Evolutionary conservation across 2,888 invertebrate genomes (phyloP).

Genomic region (Caenorhabditis doughertyi): DNA sequence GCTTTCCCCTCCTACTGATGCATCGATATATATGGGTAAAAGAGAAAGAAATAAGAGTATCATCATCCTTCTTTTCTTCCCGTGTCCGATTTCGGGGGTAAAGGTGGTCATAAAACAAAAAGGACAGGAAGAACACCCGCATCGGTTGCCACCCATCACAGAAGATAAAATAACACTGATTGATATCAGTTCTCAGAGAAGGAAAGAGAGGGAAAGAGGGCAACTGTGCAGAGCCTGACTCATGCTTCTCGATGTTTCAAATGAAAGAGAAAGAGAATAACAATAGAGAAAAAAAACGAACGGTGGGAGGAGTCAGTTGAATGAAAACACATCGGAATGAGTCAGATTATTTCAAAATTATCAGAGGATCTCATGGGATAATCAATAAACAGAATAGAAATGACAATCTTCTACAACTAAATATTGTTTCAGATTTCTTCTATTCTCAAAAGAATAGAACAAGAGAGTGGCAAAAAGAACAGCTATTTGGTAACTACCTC

Average conservation of each 20-base stretch:
- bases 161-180: conserved; percentile 48
- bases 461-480: conserved; percentile 38
- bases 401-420: background rate
- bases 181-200: conserved; percentile 41
- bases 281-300: background rate
- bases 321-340: background rate
- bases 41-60: conserved; percentile 9
- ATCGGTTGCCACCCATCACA: conserved; percentile 45
- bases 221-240: background rate
- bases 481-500: conserved; percentile 59
- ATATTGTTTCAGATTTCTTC: background rate
- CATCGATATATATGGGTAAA: conserved; percentile 20
- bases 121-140: conserved; percentile 51
- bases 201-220: background rate
- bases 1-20: conserved; percentile 26
- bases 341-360: conserved; percentile 8
- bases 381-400: background rate
- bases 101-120: conserved; percentile 53
- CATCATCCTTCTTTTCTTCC: conserved; percentile 2
- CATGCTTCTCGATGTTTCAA: conserved; percentile 13
- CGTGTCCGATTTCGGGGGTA: background rate
- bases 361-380: background rate
- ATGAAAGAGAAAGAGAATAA: background rate
- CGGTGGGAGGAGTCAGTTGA: background rate
- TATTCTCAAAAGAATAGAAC: background rate